Base-by-base conservation (phyloP, 2,888 invertebrate genomes). In the Hofmannophila pseudospretella region DNA sequence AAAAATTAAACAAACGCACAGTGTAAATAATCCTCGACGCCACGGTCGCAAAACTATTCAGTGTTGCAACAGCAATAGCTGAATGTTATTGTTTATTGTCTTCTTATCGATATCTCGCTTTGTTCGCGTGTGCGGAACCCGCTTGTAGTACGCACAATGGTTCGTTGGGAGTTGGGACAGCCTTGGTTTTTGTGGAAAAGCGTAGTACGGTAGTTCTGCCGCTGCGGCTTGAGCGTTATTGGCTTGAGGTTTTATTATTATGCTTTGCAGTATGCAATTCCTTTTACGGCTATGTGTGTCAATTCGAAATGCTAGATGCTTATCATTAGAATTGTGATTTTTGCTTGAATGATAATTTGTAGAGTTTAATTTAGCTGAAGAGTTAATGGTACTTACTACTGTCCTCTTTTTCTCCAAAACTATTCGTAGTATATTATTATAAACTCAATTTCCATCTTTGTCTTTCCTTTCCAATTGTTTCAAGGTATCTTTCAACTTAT, bases 51-150 rank as follows among this genome's bases (percentile, higher is more conserved):
- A 23, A 23, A 68, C 68, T 69, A 65, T 61, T 51, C 58, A 38
- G 57, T 71, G 70, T 74, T 67, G 74, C 72, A 75, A 74, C 51
- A 47, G 69, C 67, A 71, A 71, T 71, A 71, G 59, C 58, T 61
- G 68, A 71, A 61, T 77, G 80, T 82, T 84, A 84, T 86, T 85
- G 85, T 86, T 81, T 80, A 85, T 86, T 86, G 85, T 85, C 59
- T 84, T 82, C 79, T 81, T 82, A 84, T 84, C 80, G 76, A 78
- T 79, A 73, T 75, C 68, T 74, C 44, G 59, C 73, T 70, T 70
- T 74, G 71, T 71, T 66, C 53, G 65, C 63, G 58, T 59, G 64
- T 63, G 59, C 64, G 66, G 66, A 68, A 65, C 67, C 23, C 23
- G n/a, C 23, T 54, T 57, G 54, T 54, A 58, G 46, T 46, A 40